These are phyloP conservation scores for Hirudinaria manillensis DNA, from an alignment of 2,888 invertebrate species.

Conservation along the genomic window DNA sequence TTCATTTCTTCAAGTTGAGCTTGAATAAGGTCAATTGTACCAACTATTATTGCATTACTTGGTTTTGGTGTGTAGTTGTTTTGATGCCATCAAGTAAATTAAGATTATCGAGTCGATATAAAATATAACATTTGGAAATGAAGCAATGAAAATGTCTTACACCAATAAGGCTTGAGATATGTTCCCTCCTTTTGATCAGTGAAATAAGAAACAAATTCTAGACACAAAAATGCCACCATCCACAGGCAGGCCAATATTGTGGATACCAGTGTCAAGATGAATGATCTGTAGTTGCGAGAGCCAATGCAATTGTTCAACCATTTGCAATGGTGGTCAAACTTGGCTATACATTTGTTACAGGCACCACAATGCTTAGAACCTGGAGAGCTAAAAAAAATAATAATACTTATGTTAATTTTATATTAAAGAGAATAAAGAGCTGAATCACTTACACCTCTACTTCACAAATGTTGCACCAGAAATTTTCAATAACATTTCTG, in stretches of 20 bases:
- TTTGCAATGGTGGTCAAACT: conserved; percentile 96
- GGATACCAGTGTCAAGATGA: conserved; percentile 47
- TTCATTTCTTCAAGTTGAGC: too few relatives aligned
- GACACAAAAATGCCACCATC: conserved; percentile 43
- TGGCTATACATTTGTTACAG: conserved; percentile 91
- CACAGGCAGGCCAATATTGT: conserved; percentile 45
- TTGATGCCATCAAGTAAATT: too few relatives aligned
- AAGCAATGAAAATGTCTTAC: conserved; percentile 39
- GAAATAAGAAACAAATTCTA: conserved; percentile 49
- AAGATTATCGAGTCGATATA: too few relatives aligned
- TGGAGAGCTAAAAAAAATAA: background rate
- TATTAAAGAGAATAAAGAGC: background rate
- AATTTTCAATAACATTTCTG: conserved; percentile 88
- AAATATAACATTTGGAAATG: background rate
- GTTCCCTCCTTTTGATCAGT: conserved; percentile 46
- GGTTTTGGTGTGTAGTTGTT: too few relatives aligned
- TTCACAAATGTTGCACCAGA: conserved; percentile 85
- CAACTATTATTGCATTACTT: too few relatives aligned
- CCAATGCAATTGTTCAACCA: conserved; percentile 98
- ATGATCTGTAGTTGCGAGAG: conserved; percentile 70
- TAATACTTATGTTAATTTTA: background rate
- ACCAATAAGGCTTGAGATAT: conserved; percentile 47
- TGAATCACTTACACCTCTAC: conserved; percentile 53
- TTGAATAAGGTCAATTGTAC: too few relatives aligned
- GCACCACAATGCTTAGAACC: conserved; percentile 79